Conservation (phyloP, 2,797 vertebrate genomes). For the Manis javanica region DNA sequence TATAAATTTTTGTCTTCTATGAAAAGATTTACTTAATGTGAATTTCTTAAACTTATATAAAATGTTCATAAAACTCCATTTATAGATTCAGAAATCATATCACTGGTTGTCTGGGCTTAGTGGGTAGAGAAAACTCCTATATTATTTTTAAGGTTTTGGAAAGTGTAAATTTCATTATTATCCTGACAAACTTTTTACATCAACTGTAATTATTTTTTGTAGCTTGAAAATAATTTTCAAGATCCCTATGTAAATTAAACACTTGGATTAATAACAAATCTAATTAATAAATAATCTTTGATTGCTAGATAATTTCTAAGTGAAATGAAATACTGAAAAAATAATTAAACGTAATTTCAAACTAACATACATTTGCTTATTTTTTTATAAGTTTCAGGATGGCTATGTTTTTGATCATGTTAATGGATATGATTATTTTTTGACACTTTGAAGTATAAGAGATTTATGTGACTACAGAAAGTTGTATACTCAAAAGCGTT, state of each 20-base stretch:
- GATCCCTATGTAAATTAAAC: constrained; percentile 40
- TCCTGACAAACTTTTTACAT: neutral
- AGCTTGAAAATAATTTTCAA: constrained; percentile 18
- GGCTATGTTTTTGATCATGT: neutral
- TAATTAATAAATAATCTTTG: neutral
- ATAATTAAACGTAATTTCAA: neutral
- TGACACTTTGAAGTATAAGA: neutral
- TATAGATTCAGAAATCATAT: too few relatives aligned
- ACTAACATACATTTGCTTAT: neutral
- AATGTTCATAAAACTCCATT: too few relatives aligned
- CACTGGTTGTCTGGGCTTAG: too few relatives aligned
- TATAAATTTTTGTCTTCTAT: neutral
- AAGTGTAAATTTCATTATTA: neutral
- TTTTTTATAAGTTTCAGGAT: neutral
- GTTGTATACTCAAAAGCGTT: neutral
- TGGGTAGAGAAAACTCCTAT: neutral
- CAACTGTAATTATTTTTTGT: neutral
- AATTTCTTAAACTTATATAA: neutral
- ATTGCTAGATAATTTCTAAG: neutral
- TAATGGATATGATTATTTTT: neutral
- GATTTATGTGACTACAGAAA: neutral
- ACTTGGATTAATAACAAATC: neutral
- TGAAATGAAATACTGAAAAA: constrained; percentile 5
- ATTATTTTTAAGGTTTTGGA: neutral
- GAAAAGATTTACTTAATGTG: neutral